Base-by-base conservation (phyloP, 2,888 invertebrate genomes). In the Harpagoxenus sublaevis region DNA sequence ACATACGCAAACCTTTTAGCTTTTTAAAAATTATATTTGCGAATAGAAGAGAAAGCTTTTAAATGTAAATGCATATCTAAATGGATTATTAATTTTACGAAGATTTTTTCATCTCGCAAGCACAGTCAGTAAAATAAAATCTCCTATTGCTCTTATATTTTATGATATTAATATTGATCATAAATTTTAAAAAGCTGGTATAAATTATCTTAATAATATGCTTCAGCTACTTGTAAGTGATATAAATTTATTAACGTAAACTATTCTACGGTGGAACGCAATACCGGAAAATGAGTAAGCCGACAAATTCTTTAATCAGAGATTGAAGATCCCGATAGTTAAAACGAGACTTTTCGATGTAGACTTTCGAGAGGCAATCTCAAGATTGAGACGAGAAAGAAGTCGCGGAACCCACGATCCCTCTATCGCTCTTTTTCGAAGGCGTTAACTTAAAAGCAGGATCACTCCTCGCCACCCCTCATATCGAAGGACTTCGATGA, bases 401-500 rank as follows among this genome's bases (percentile, higher is more conserved):
- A 84, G 84, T 89, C 78, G 48, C 78, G 73, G 63, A 51, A 39
- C 35, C 42, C 63, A 51, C 82, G 48, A 66, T 45, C 65, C 10
- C 18, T 57, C 77, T 60, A 45, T 60, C 45, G 18, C 57, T 45
- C 35, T 84, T 87, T 71, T 35, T 66, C 55, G 28, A 68, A 83
- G 86, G 89, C 84, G 86, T 66, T 82, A 90, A 88, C 91, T 89
- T 88, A 66, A 77, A 82, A 84, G 86, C 75, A 57, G 48, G 55
- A 71, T 81, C 71, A 70, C 39, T 60, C 60, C 48, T 35, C 60
- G 35, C 73, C 71, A 39, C 45, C 84, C 62, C 53, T 74, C 68
- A 82, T 84, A 88, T 89, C 87, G 88, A 87, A 81, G 84, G 85
- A 87, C 89, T 89, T 85, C 86, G 85, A 85, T 71, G 91, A 90